A percentile compares a stretch with the other conserved stretches of the same genome.
Conservation (phyloP, 2,888 invertebrate genomes). For the Drosophila pseudotakahashii region DNA sequence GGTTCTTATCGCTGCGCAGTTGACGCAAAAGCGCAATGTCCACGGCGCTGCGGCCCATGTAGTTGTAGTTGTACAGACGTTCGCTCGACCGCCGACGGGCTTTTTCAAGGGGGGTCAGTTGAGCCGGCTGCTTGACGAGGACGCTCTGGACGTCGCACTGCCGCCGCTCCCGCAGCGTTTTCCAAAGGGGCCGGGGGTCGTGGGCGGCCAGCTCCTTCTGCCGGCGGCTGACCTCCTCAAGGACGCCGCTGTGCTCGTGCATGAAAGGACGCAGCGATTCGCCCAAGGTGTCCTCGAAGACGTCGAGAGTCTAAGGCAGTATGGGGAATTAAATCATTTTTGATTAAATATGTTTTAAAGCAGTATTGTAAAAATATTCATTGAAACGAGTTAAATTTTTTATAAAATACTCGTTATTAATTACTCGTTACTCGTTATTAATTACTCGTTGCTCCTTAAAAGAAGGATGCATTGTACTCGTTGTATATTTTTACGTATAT, state of each 20-base stretch:
- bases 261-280: conserved; percentile 69
- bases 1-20: conserved; percentile 55
- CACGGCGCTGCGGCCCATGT: conserved; percentile 69
- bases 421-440: too few species aligned
- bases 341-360: too few species aligned
- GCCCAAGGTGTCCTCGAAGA: conserved; percentile 76
- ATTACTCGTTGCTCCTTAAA: too few species aligned
- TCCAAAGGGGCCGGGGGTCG: conserved; percentile 74
- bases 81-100: conserved; percentile 65
- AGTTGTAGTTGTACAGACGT: conserved; percentile 72
- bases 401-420: too few species aligned
- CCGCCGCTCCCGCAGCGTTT: conserved; percentile 62
- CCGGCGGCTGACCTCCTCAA: conserved; percentile 5
- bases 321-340: too few species aligned
- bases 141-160: conserved; percentile 79
- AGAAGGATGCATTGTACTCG: too few species aligned
- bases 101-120: conserved; percentile 68
- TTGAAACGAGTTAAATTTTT: too few species aligned
- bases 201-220: conserved; percentile 23
- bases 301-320: conserved; percentile 35
- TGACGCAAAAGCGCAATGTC: conserved; percentile 71
- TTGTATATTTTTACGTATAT: too few species aligned
- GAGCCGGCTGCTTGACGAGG: conserved; percentile 55
- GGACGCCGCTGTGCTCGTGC: conserved; percentile 51
- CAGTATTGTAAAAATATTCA: too few species aligned